These are phyloP conservation scores for Drosophila falleni DNA, from an alignment of 2,888 invertebrate species.

Conservation along the genomic window DNA sequence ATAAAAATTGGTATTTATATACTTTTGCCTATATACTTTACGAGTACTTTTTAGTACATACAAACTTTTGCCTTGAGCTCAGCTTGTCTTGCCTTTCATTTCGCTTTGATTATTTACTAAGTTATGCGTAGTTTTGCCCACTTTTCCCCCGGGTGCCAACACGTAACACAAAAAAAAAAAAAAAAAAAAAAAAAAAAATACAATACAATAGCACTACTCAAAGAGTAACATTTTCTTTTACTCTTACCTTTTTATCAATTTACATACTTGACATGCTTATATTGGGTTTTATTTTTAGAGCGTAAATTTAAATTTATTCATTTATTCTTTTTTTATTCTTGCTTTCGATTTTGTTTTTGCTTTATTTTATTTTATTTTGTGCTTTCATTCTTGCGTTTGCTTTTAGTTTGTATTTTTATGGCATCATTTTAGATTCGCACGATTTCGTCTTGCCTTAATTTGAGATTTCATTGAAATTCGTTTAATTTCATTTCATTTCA, in stretches of 20 bases:
- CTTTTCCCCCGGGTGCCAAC: constrained; percentile 48
- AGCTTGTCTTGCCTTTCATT: constrained; percentile 16
- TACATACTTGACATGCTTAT: constrained; percentile 44
- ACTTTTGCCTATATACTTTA: constrained; percentile 16
- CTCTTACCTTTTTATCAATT: constrained; percentile 26
- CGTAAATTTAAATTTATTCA: constrained; percentile 26
- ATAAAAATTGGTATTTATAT: constrained; percentile 21
- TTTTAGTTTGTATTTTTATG: background rate
- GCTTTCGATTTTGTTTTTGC: constrained; percentile 2
- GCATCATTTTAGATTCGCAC: constrained; percentile 6
- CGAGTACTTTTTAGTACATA: constrained; percentile 4
- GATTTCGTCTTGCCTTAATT: constrained; percentile 3
- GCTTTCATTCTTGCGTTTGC: background rate
- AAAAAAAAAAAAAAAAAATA: constrained; percentile 10
- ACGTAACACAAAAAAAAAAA: constrained; percentile 16
- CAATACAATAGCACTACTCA: constrained; percentile 16
- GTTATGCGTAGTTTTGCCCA: constrained; percentile 76
- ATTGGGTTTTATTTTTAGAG: constrained; percentile 25
- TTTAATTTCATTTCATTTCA: constrained; percentile 14
- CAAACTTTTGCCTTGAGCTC: constrained; percentile 9
- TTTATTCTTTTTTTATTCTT: constrained; percentile 3
- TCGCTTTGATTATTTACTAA: constrained; percentile 49
- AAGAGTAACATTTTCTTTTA: constrained; percentile 16
- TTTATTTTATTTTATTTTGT: background rate
- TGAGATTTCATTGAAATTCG: constrained; percentile 17